phyloP scores from a whole-genome alignment of 2,797 vertebrate genomes.

The Paramormyrops hopkinsi region DNA sequence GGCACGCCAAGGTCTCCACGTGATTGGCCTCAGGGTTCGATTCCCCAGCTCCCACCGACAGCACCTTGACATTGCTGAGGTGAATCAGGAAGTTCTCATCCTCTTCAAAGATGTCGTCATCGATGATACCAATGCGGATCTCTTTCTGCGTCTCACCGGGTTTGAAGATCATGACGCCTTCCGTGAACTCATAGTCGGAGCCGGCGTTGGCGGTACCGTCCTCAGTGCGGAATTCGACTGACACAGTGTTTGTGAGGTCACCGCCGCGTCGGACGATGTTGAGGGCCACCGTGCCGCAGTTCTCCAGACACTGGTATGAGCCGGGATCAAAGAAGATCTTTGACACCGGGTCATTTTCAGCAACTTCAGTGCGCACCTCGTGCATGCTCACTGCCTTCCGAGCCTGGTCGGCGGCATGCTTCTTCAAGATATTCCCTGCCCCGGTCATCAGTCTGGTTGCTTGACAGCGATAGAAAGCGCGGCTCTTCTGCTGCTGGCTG shows the following conservation, averaged over 20 bases:
- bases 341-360: conserved; percentile 63
- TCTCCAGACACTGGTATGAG: conserved; percentile 90
- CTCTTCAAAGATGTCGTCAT: conserved; percentile 94
- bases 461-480: conserved; percentile 90
- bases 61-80: conserved; percentile 73
- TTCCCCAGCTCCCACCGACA: conserved; percentile 49
- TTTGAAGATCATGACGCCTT: conserved; percentile 78
- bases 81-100: conserved; percentile 92
- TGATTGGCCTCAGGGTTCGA: conserved; percentile 54
- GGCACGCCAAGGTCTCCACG: conserved; percentile 55
- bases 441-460: conserved; percentile 88
- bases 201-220: conserved; percentile 88
- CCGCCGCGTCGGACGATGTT: conserved; percentile 79
- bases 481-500: conserved; percentile 86
- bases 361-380: conserved; percentile 67
- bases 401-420: conserved; percentile 82
- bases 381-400: conserved; percentile 74
- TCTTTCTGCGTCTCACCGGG: conserved; percentile 86
- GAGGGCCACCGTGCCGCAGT: conserved; percentile 81
- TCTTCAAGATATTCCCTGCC: conserved; percentile 83
- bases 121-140: conserved; percentile 80
- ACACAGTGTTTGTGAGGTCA: conserved; percentile 68
- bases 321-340: conserved; percentile 83
- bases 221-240: conserved; percentile 81
- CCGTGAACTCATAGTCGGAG: conserved; percentile 80